Percentiles rank a stretch among this genome's conserved stretches.
These are phyloP conservation scores for Eurosta solidaginis DNA, from an alignment of 1,140 invertebrate genomes.

Conservation along the genomic window DNA sequence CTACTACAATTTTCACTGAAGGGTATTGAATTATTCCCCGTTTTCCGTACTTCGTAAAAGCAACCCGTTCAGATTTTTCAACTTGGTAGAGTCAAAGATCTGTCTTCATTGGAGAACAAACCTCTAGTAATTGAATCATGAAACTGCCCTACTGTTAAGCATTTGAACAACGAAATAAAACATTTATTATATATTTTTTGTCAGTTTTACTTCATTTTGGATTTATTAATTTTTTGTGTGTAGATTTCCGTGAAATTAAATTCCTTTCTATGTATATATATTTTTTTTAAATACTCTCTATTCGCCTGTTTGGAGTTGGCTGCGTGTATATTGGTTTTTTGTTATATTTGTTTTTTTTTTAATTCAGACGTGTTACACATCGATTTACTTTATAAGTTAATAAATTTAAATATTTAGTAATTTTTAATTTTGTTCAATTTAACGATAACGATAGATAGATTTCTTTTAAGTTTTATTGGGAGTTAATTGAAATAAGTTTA, in stretches of 20 bases:
- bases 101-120: no score
- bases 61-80: no score
- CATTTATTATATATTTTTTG: background rate
- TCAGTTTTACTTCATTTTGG: background rate
- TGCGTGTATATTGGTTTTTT: background rate
- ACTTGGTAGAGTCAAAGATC: no score
- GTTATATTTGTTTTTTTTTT: no score
- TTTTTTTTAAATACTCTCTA: no score
- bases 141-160: no score
- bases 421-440: constrained; percentile 11
- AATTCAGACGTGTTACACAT: background rate
- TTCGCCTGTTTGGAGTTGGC: background rate
- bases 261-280: no score
- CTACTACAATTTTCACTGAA: no score
- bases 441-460: constrained; percentile 27
- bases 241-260: background rate
- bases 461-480: constrained; percentile 12
- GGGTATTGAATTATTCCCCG: no score
- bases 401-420: constrained; percentile 23
- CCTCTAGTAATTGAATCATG: no score
- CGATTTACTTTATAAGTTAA: background rate
- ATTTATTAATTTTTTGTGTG: background rate
- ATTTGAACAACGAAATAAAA: background rate
- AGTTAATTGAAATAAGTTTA: background rate
- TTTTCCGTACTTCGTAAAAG: no score